Evolutionary conservation across 2,113 vertebrate species (phyloP).

Genomic region (Lycaon pictus): DNA sequence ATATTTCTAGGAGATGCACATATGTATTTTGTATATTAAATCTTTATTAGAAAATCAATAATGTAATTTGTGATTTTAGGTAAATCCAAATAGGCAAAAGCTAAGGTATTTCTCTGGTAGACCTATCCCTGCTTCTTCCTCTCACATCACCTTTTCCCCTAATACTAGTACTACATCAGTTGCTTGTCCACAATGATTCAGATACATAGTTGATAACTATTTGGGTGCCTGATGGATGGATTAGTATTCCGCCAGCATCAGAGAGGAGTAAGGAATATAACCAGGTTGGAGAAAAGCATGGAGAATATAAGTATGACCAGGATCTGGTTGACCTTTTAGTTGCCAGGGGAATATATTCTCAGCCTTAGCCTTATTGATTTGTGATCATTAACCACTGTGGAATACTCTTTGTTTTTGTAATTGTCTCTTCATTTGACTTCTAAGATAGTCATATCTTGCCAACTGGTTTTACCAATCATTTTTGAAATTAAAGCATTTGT

Average conservation of each 20-base stretch:
- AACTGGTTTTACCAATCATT: neutral
- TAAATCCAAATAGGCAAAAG: neutral
- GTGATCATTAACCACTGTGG: neutral
- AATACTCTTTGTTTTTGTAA: neutral
- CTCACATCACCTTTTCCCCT: neutral
- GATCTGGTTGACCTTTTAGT: neutral
- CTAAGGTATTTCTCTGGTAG: neutral
- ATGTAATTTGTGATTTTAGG: neutral
- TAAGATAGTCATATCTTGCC: neutral
- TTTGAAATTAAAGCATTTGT: constrained; percentile 11
- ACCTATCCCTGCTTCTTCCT: neutral
- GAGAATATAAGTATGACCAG: neutral
- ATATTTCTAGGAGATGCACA: neutral
- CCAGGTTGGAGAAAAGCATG: neutral
- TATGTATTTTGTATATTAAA: neutral
- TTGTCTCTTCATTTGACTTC: constrained; percentile 24
- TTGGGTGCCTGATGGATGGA: neutral
- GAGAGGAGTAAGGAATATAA: neutral
- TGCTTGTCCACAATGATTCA: neutral
- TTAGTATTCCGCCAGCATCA: neutral
- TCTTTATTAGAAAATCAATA: constrained; percentile 45
- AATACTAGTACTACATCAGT: neutral
- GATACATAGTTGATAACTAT: neutral
- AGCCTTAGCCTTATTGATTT: neutral
- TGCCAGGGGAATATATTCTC: neutral